Evolutionary conservation across 1,140 invertebrate species (phyloP).

Genomic region (Bemisia tabaci): DNA sequence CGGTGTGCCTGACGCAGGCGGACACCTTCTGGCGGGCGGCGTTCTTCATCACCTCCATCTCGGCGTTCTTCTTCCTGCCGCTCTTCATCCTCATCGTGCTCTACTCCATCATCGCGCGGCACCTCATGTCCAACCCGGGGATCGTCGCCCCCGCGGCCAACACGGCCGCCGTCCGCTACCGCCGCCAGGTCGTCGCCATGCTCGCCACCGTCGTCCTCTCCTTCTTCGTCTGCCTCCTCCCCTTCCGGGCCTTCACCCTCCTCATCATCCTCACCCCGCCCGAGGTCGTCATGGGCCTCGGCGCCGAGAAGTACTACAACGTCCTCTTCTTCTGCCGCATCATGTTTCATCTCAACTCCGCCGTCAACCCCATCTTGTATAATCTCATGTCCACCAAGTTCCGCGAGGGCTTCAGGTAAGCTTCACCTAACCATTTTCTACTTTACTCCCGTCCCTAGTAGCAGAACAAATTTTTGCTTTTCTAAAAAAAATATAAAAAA

Average conservation of each 20-base stretch:
- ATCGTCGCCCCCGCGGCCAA: slow-evolving; percentile 36
- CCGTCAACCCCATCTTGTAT: slow-evolving; percentile 68
- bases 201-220: slow-evolving; percentile 66
- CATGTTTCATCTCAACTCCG: slow-evolving; percentile 76
- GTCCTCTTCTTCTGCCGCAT: slow-evolving; percentile 67
- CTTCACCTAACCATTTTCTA: too few relatives aligned
- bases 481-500: too few relatives aligned
- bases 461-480: too few relatives aligned
- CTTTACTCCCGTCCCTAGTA: too few relatives aligned
- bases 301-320: slow-evolving; percentile 58
- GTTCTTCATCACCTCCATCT: slow-evolving; percentile 57
- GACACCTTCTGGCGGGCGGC: slow-evolving; percentile 47
- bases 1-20: slow-evolving; percentile 47
- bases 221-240: slow-evolving; percentile 76
- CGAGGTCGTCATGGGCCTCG: slow-evolving; percentile 41
- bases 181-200: slow-evolving; percentile 55
- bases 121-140: slow-evolving; percentile 48
- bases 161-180: slow-evolving; percentile 21
- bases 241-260: slow-evolving; percentile 68
- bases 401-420: slow-evolving; percentile 57
- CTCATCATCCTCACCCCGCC: slow-evolving; percentile 54
- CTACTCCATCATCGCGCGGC: slow-evolving; percentile 60
- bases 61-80: slow-evolving; percentile 62
- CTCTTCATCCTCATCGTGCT: slow-evolving; percentile 56
- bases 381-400: slow-evolving; percentile 79